These are phyloP conservation scores for Phoenicopterus ruber DNA, from an alignment of 2,113 vertebrate species.

Conservation along the genomic window DNA sequence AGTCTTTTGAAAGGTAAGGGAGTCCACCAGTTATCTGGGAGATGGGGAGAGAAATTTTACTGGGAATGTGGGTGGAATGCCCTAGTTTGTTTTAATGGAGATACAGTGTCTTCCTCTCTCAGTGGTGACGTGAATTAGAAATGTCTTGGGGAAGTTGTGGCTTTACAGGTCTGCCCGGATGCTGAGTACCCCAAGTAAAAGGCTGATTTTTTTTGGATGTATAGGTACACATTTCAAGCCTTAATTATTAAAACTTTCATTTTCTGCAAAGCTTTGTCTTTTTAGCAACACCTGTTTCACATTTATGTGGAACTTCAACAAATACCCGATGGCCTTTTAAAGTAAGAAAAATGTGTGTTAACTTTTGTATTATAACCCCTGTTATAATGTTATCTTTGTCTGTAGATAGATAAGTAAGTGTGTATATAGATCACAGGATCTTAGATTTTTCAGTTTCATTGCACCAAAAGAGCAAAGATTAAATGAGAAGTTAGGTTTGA, in stretches of 20 bases:
- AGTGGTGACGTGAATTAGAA: not conserved
- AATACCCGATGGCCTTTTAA: not conserved
- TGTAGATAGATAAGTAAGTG: not conserved
- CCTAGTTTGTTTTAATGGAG: not conserved
- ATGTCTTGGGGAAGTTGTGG: not conserved
- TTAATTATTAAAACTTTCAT: conserved; percentile 3
- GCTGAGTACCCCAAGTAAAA: not conserved
- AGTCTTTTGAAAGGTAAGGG: not conserved
- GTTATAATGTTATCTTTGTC: not conserved
- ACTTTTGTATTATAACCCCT: not conserved
- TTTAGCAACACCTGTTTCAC: not conserved
- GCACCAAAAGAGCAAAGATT: not conserved
- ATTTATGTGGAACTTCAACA: not conserved
- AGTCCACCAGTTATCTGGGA: not conserved
- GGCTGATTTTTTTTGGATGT: not conserved
- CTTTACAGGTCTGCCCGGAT: not conserved
- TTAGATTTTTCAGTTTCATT: not conserved
- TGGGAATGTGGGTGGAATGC: not conserved
- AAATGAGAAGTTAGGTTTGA: not conserved
- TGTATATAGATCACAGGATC: not conserved
- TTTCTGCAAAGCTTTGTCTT: not conserved
- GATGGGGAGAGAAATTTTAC: not conserved
- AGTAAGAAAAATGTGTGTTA: not conserved
- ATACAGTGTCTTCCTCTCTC: not conserved
- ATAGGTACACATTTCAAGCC: not conserved